phyloP scores from a whole-genome alignment of 2,797 vertebrate genomes.

The Sebastes paucispinis region DNA sequence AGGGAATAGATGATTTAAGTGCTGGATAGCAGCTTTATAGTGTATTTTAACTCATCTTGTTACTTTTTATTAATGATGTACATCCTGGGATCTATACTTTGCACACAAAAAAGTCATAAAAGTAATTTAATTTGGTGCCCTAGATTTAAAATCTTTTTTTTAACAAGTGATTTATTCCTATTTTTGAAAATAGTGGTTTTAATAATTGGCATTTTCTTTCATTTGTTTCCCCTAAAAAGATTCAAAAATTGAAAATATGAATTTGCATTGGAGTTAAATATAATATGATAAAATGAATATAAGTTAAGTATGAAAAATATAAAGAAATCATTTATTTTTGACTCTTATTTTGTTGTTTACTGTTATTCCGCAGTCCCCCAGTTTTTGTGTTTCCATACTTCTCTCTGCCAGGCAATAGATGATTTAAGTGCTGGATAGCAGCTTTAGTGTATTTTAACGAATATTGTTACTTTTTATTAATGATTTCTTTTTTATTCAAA shows the following conservation, averaged over 20 bases:
- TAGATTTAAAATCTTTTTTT: not conserved
- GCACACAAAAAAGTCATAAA: too few species aligned
- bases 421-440: not conserved
- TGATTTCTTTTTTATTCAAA: not conserved
- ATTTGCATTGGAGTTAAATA: not conserved
- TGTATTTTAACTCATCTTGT: not conserved
- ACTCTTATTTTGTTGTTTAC: not conserved
- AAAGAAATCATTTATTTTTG: not conserved
- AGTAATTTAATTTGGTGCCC: not conserved
- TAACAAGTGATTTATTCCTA: not conserved
- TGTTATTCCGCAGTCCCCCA: not conserved
- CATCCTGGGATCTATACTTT: not conserved
- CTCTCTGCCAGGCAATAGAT: not conserved
- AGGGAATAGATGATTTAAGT: not conserved
- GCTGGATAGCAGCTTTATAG: not conserved
- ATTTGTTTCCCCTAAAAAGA: too few species aligned
- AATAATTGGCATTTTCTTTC: not conserved
- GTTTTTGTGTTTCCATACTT: not conserved
- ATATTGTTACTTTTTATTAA: not conserved
- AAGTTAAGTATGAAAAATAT: not conserved
- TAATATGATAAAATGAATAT: not conserved
- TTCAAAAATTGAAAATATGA: not conserved
- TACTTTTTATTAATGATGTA: not conserved
- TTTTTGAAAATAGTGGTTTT: not conserved
- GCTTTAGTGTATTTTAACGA: not conserved